Conservation (phyloP, 1,140 invertebrate species). For the Mactra quadrangularis region DNA sequence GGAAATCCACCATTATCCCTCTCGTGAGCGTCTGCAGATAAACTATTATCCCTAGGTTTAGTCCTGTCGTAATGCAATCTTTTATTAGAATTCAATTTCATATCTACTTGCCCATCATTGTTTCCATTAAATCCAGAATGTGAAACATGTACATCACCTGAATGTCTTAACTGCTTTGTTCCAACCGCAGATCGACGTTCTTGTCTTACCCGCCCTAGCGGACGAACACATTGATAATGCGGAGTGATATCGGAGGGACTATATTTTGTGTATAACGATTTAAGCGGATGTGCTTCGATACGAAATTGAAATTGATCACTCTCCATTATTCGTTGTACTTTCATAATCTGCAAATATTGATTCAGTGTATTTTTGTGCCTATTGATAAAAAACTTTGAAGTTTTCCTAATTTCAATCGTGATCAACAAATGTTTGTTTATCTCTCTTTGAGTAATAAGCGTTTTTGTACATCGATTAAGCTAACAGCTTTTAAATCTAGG, state of each 20-base stretch:
- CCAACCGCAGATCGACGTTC: neutral
- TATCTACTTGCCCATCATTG: neutral
- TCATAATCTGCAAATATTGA: slow-evolving; percentile 33
- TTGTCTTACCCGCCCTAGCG: slow-evolving; percentile 33
- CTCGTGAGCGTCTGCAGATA: neutral
- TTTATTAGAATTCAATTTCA: neutral
- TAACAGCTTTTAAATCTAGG: too few species aligned
- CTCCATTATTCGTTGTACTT: slow-evolving; percentile 23
- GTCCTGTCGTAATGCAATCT: neutral
- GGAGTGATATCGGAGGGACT: neutral
- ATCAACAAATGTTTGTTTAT: too few species aligned
- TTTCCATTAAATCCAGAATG: neutral
- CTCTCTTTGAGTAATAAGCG: too few species aligned
- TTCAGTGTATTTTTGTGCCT: neutral
- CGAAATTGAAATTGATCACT: slow-evolving; percentile 47
- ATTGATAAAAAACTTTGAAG: too few species aligned
- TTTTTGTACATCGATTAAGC: too few species aligned
- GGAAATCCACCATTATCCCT: slow-evolving; percentile 5
- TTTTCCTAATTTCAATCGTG: too few species aligned
- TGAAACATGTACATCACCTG: neutral
- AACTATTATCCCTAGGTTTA: neutral
- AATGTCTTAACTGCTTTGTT: neutral
- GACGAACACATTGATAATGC: slow-evolving; percentile 8
- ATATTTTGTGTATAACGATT: slow-evolving; percentile 42
- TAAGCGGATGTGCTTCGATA: slow-evolving; percentile 52